phyloP scores from a whole-genome alignment of 2,888 invertebrate species.

The Hypolimnas misippus region DNA sequence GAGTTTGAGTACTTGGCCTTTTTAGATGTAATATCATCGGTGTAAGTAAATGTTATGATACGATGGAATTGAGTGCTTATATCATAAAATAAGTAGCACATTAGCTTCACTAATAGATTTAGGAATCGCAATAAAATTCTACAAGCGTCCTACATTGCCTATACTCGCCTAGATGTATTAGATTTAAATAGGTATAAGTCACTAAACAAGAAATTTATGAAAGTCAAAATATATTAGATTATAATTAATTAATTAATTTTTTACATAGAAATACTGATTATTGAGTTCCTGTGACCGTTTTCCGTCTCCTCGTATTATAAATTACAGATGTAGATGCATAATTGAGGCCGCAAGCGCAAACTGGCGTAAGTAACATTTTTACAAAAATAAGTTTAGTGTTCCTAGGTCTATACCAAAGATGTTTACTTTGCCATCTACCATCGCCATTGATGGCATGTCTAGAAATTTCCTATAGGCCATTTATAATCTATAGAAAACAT shows the following conservation, averaged over 20 bases:
- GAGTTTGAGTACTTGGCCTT: no score
- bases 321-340: no score
- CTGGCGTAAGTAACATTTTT: no score
- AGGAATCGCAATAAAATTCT: constrained; percentile 29
- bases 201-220: no score
- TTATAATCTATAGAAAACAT: no score
- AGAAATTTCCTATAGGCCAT: no score
- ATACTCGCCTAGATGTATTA: constrained; percentile 16
- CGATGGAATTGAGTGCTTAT: constrained; percentile 34
- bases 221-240: not conserved
- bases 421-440: no score
- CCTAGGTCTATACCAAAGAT: no score
- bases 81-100: constrained; percentile 2
- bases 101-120: constrained; percentile 24
- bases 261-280: not conserved
- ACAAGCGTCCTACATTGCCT: constrained; percentile 8
- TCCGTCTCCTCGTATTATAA: not conserved
- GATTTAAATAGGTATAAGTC: constrained; percentile 11
- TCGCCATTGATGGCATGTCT: no score
- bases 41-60: not conserved
- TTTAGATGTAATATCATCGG: not conserved
- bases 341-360: no score
- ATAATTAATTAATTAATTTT: not conserved
- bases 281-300: not conserved
- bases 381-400: no score